phyloP scores from a whole-genome alignment of 2,888 invertebrate genomes.

The Lepidocyrtinus sp. region DNA sequence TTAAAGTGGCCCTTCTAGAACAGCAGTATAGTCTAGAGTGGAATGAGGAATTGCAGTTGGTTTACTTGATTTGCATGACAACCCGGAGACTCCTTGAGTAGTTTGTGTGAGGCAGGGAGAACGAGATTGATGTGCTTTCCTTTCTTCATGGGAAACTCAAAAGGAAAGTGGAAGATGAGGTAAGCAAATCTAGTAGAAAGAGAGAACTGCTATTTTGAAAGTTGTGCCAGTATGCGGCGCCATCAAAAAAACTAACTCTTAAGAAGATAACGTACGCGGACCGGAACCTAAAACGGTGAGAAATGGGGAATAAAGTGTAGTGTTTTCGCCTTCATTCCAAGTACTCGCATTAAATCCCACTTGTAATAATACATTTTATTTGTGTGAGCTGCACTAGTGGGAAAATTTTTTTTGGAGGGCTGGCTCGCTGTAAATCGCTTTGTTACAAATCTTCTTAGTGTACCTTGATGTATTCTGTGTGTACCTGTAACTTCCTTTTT shows the following conservation, averaged over 20 bases:
- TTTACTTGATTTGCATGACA: conserved; percentile 13
- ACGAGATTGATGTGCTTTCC: not conserved
- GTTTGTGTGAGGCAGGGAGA: conserved; percentile 4
- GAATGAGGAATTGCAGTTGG: too few species aligned
- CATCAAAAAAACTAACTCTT: too few species aligned
- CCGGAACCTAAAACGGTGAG: not conserved
- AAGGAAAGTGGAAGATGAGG: not conserved
- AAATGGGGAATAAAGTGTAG: not conserved
- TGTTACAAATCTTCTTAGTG: not conserved
- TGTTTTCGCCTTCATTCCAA: not conserved
- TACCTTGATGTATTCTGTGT: conserved; percentile 3
- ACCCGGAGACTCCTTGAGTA: not conserved
- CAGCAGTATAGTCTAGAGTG: too few species aligned
- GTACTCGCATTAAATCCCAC: not conserved
- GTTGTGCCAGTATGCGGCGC: too few species aligned
- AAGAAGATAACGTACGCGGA: too few species aligned
- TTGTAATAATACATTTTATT: conserved; percentile 1
- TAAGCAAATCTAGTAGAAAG: too few species aligned
- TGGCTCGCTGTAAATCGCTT: too few species aligned
- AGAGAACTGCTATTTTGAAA: too few species aligned
- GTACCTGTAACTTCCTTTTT: conserved; percentile 5
- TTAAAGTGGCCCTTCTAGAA: too few species aligned
- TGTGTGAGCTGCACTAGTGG: conserved; percentile 1
- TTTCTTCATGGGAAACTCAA: not conserved
- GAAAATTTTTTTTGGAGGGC: not conserved